Evolutionary conservation across 2,113 vertebrate genomes (phyloP).

Genomic region (Probosciger aterrimus): DNA sequence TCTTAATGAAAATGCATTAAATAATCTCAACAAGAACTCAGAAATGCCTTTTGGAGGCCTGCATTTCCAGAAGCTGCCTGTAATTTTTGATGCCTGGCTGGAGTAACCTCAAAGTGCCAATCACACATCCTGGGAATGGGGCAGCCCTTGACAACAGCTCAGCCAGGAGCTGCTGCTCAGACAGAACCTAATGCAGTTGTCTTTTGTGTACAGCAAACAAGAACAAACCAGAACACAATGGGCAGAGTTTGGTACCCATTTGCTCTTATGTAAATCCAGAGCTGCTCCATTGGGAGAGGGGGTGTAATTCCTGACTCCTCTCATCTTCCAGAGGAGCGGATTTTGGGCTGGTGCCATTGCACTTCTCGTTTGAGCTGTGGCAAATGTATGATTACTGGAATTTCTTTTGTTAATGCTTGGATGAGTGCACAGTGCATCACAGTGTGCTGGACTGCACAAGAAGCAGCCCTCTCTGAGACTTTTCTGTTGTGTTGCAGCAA

Average conservation of each 20-base stretch:
- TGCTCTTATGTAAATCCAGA: background rate
- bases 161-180: background rate
- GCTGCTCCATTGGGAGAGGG: background rate
- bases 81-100: background rate
- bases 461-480: background rate
- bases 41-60: background rate
- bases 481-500: background rate
- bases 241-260: background rate
- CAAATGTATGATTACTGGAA: background rate
- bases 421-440: background rate
- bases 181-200: background rate
- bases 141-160: background rate
- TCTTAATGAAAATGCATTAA: background rate
- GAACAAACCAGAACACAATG: background rate
- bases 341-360: background rate
- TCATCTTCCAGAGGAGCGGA: background rate
- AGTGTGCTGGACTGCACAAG: background rate
- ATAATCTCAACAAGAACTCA: background rate
- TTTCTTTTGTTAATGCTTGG: background rate
- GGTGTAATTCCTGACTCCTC: background rate
- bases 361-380: background rate
- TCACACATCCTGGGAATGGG: background rate
- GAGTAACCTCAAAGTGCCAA: background rate
- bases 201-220: background rate
- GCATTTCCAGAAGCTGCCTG: background rate